Evolutionary conservation across 1,140 invertebrate species (phyloP), one percentile per base, ranked within the genome.

Genomic region (Ceratina calcarata): DNA sequence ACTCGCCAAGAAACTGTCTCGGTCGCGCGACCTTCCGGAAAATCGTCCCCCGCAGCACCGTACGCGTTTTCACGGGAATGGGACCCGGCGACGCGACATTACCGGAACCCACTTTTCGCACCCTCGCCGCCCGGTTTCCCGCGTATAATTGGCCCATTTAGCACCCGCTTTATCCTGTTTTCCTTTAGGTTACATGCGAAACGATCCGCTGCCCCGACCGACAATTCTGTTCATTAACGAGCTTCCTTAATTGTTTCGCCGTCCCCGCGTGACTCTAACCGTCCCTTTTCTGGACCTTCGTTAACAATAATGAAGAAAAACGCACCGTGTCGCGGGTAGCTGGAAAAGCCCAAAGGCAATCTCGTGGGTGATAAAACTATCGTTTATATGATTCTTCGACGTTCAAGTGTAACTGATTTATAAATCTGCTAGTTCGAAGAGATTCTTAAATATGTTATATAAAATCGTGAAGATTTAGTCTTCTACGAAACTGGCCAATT

Each of bases 111-210:
- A 76, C 72, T 80, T 75, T 80, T 75, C 78, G 78, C 78, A 68
- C 78, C 78, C 83, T 82, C 74, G 57, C 69, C 58, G 60, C 37
- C 37, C 37, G 37, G 37, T 45, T 68, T 71, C 68, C 83, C 70
- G 58, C 67, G 83, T 78, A 85, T 85, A 85, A 86, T 86, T 86
- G 84, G 66, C 74, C 80, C 80, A 85, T 86, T 86, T 86, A 86
- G 83, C 84, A 68, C 61, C 71, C 83, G 80, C 82, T 86, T 82
- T 82, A 85, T 86, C 83, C 83, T 85, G 77, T 85, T 86, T 86
- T 86, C 84, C 84, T 85, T 86, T 86, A 83, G 79, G 83, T 86
- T 86, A 86, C 80, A 85, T 79, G 80, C 80, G 83, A 77, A 86
- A 85, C 84, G 84, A 85, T 84, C 79, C 82, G 82, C 82, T 45